A percentile compares a stretch with the other conserved stretches of the same genome.
Evolutionary conservation across 2,888 invertebrate genomes (phyloP).

Genomic region (Keiferia lycopersicella): DNA sequence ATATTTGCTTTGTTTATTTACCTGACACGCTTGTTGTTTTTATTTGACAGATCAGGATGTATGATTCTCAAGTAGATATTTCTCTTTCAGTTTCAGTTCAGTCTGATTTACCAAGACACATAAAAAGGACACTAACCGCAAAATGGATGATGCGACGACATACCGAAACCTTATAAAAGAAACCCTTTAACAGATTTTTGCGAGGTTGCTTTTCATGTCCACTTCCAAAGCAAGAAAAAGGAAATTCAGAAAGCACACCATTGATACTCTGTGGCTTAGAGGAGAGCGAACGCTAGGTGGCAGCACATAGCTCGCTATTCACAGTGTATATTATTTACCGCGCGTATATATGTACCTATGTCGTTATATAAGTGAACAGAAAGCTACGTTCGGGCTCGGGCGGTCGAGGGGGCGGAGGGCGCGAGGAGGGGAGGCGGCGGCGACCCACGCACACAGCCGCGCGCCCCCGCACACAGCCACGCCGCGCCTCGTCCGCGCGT

Average conservation of each 20-base stretch:
- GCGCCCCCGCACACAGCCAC: conserved; percentile 51
- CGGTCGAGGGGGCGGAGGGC: conserved; percentile 36
- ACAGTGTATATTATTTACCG: conserved; percentile 77
- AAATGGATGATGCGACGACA: not conserved
- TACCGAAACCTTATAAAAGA: conserved; percentile 8
- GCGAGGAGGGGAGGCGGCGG: conserved; percentile 36
- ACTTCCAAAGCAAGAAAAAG: conserved; percentile 20
- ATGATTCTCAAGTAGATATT: too few relatives aligned
- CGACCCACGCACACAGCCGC: conserved; percentile 46
- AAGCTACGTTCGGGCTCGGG: conserved; percentile 68
- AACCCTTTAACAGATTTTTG: conserved; percentile 9
- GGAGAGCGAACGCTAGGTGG: conserved; percentile 74
- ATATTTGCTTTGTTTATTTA: not conserved
- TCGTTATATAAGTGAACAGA: conserved; percentile 81
- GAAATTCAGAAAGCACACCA: conserved; percentile 16
- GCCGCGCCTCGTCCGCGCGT: conserved; percentile 61
- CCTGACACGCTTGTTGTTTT: too few relatives aligned
- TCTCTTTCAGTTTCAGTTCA: too few relatives aligned
- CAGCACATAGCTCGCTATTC: conserved; percentile 77
- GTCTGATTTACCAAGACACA: not conserved
- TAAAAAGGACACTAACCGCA: not conserved
- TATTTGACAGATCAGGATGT: too few relatives aligned
- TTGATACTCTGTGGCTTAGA: conserved; percentile 50
- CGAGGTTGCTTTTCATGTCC: conserved; percentile 7
- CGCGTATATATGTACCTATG: conserved; percentile 64